These are phyloP conservation scores for Argyra leucocephala DNA, from an alignment of 2,888 invertebrate species.

Conservation along the genomic window DNA sequence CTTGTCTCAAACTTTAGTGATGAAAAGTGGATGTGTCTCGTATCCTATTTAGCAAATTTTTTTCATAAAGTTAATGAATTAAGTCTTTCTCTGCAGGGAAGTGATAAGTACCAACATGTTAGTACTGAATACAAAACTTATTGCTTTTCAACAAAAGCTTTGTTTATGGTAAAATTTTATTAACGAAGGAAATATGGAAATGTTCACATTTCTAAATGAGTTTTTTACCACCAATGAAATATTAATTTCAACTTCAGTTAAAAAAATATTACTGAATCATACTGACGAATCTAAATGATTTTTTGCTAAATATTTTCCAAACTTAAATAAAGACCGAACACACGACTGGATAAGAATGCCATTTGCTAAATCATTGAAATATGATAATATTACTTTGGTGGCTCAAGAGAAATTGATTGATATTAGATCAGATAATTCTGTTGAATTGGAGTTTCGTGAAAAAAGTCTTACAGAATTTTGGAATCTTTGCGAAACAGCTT, in stretches of 20 bases:
- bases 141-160: background rate
- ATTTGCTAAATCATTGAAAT: constrained; percentile 13
- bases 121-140: constrained; percentile 7
- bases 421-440: constrained; percentile 17
- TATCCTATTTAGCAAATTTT: no score
- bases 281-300: constrained; percentile 12
- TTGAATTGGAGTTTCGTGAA: constrained; percentile 15
- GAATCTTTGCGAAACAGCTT: constrained; percentile 16
- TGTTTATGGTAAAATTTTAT: constrained; percentile 2
- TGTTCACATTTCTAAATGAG: constrained; percentile 9
- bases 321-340: constrained; percentile 1
- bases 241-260: constrained; percentile 10
- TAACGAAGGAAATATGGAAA: constrained; percentile 4
- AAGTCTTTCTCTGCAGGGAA: constrained; percentile 8
- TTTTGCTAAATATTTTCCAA: constrained; percentile 14
- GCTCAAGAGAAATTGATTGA: constrained; percentile 17
- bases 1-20: no score
- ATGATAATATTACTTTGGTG: constrained; percentile 11
- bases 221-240: constrained; percentile 9
- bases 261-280: constrained; percentile 10
- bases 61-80: constrained; percentile 11
- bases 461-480: constrained; percentile 17
- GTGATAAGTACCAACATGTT: background rate
- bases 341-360: constrained; percentile 13
- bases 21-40: no score